Evolutionary conservation across 2,113 vertebrate genomes (phyloP).

Genomic region (Hippopotamus amphibius): DNA sequence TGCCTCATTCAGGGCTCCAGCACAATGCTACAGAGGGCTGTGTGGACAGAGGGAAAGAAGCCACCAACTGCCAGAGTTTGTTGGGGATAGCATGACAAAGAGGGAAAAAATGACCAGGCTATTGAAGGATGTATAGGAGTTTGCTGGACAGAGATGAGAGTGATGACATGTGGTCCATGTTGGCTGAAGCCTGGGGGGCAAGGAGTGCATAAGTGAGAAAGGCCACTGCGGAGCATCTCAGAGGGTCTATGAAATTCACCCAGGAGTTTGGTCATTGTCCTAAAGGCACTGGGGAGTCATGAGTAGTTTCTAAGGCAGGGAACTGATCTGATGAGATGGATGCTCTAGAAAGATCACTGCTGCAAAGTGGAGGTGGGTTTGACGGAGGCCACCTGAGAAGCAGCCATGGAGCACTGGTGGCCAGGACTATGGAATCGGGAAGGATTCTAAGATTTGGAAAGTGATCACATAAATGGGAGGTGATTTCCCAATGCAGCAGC

Average conservation of each 20-base stretch:
- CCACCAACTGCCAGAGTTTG: not conserved
- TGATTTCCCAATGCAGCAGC: not conserved
- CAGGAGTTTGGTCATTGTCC: not conserved
- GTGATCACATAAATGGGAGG: too few species aligned
- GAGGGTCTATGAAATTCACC: too few species aligned
- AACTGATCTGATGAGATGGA: not conserved
- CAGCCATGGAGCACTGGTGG: not conserved
- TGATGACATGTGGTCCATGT: not conserved
- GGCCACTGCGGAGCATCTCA: not conserved
- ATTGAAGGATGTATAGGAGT: constrained; percentile 37
- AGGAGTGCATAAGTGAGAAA: too few species aligned
- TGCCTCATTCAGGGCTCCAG: not conserved
- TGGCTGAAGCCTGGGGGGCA: not conserved
- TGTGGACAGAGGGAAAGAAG: not conserved
- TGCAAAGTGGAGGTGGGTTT: not conserved
- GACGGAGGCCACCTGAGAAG: not conserved
- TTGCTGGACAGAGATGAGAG: not conserved
- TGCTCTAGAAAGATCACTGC: not conserved
- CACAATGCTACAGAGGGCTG: not conserved
- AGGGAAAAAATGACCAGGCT: not conserved
- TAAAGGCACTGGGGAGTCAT: not conserved
- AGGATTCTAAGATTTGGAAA: not conserved
- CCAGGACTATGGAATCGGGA: too few species aligned
- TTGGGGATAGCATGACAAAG: not conserved
- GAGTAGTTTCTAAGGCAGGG: not conserved